Conservation (phyloP, 2,113 vertebrate species). For the Hypanus sabinus region DNA sequence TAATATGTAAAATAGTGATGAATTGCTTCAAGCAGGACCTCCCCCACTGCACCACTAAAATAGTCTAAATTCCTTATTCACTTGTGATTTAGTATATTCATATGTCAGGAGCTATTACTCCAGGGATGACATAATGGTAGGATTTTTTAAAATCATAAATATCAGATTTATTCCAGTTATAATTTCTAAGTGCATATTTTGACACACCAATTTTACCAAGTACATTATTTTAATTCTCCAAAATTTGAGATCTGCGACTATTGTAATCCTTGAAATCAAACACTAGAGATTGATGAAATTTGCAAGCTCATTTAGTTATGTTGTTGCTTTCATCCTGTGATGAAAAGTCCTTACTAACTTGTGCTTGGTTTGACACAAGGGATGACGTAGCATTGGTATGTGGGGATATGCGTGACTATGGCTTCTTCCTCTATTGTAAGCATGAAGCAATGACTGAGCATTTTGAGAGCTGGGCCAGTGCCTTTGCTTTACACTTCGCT, state of each 20-base stretch:
- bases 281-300: neutral
- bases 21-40: neutral
- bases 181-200: neutral
- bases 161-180: neutral
- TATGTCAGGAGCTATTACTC: neutral
- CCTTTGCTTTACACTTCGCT: neutral
- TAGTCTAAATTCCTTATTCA: neutral
- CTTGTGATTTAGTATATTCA: neutral
- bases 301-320: neutral
- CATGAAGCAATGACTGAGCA: neutral
- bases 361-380: neutral
- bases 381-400: neutral
- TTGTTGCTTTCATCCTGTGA: neutral
- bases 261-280: no score
- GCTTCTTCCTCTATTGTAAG: neutral
- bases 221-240: neutral
- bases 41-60: neutral
- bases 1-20: neutral
- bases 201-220: neutral
- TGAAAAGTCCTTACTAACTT: neutral
- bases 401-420: neutral
- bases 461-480: neutral
- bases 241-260: neutral
- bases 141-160: neutral
- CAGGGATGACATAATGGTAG: neutral